Evolutionary conservation across 2,888 invertebrate species (phyloP).

Genomic region (Saturnia japonica): DNA sequence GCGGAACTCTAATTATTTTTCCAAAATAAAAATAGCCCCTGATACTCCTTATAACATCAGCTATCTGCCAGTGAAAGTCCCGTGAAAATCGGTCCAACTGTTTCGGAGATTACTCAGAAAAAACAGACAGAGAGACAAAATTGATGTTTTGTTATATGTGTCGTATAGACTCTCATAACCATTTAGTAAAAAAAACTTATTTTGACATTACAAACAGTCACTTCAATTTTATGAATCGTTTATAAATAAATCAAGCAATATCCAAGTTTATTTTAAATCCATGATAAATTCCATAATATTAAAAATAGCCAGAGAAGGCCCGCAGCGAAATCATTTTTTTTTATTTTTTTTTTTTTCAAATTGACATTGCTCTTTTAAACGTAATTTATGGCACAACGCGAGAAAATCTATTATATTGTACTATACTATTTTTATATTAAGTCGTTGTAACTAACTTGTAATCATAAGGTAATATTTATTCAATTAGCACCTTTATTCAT

Average conservation of each 20-base stretch:
- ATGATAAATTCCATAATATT: not conserved
- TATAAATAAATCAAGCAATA: not conserved
- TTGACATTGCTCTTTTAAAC: constrained; percentile 19
- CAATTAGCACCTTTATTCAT: constrained; percentile 64
- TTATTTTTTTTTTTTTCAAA: not conserved
- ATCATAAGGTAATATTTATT: constrained; percentile 28
- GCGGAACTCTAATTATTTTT: no score
- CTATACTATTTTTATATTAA: constrained; percentile 38
- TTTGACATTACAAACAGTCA: no score
- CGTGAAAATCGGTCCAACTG: no score
- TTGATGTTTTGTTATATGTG: no score
- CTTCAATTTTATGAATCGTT: not conserved
- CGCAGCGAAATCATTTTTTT: not conserved
- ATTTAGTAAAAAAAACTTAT: no score
- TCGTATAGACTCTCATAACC: no score
- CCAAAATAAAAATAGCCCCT: no score
- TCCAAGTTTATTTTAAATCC: not conserved
- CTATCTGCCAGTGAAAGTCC: no score
- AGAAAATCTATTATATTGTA: constrained; percentile 50
- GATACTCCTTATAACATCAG: no score
- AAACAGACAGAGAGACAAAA: no score
- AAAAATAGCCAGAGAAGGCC: not conserved
- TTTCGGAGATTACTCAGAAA: no score
- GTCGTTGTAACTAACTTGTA: constrained; percentile 49
- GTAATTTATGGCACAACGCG: constrained; percentile 52